These are phyloP conservation scores for Pseudochirops cupreus DNA, from an alignment of 2,797 vertebrate species.

Conservation along the genomic window DNA sequence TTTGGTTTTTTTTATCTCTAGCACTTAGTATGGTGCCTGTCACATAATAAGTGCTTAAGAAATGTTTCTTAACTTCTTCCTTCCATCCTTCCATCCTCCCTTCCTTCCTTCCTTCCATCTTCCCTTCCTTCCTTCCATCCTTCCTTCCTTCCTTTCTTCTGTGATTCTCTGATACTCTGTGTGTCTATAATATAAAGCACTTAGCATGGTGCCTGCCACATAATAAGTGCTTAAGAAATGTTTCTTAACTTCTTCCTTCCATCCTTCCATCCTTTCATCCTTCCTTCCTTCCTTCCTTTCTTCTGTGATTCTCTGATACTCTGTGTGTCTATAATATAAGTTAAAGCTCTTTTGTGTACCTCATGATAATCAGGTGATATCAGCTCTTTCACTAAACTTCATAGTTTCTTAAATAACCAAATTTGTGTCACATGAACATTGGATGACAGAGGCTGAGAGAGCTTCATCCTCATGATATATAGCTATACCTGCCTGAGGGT, in stretches of 20 bases:
- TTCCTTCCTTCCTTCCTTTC: background rate
- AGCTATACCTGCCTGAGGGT: background rate
- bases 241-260: background rate
- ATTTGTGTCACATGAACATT: background rate
- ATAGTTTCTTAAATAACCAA: background rate
- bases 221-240: background rate
- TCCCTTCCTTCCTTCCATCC: too few relatives aligned
- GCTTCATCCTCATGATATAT: background rate
- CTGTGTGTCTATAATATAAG: background rate
- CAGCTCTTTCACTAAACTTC: background rate
- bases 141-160: background rate
- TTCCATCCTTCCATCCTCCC: background rate
- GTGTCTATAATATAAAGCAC: background rate
- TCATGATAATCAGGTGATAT: background rate
- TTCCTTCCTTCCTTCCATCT: background rate
- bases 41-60: background rate
- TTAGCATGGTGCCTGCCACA: background rate
- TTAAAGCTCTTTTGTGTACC: background rate
- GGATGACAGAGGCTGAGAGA: background rate
- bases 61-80: background rate
- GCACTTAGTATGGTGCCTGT: background rate
- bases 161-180: background rate
- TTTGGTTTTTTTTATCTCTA: background rate
- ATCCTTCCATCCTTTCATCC: background rate
- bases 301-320: background rate